These are phyloP conservation scores for Sapayoa aenigma DNA, from an alignment of 2,113 vertebrate species.

Conservation along the genomic window DNA sequence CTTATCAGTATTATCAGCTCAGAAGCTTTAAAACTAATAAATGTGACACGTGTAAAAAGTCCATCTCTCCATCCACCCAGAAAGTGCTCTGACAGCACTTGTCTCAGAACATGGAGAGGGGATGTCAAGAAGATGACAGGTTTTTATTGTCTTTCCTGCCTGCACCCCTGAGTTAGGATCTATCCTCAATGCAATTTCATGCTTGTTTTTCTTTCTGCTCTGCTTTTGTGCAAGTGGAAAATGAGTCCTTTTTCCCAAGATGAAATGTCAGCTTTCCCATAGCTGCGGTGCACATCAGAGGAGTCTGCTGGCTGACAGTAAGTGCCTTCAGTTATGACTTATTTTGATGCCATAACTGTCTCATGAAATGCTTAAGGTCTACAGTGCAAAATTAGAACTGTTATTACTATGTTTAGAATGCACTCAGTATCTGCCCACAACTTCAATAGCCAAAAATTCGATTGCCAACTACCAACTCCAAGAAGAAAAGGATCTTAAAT, in stretches of 20 bases:
- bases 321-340: background rate
- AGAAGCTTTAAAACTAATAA: background rate
- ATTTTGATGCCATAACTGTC: background rate
- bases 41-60: background rate
- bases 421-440: background rate
- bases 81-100: background rate
- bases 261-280: background rate
- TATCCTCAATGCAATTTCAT: background rate
- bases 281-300: background rate
- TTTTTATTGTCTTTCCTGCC: background rate
- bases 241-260: background rate
- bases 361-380: background rate
- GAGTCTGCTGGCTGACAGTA: background rate
- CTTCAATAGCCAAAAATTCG: background rate
- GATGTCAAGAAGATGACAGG: background rate
- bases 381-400: background rate
- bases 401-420: background rate
- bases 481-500: background rate
- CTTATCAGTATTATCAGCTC: background rate
- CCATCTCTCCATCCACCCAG: background rate
- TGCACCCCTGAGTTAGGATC: background rate
- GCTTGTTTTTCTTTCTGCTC: background rate
- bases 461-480: background rate
- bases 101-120: accelerated
- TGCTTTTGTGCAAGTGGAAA: background rate